phyloP scores from a whole-genome alignment of 2,113 vertebrate species.

The Lathamus discolor region DNA sequence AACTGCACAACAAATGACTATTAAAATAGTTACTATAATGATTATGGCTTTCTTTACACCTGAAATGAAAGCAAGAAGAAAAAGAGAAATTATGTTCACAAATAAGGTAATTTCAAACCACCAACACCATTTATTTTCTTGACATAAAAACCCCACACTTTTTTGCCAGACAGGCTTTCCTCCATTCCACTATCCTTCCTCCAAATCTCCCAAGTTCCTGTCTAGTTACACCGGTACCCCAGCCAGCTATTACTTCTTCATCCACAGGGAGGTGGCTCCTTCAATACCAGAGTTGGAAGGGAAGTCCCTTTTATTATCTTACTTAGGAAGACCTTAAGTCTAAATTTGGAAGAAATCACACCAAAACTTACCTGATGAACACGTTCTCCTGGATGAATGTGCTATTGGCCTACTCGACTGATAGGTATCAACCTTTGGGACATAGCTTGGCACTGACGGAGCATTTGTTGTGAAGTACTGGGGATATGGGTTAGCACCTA shows the following conservation, averaged over 20 bases:
- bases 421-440: constrained; percentile 26
- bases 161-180: neutral
- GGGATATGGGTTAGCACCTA: neutral
- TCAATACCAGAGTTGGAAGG: neutral
- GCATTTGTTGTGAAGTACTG: neutral
- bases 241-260: neutral
- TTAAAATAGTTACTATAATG: constrained; percentile 3
- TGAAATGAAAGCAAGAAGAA: constrained; percentile 16
- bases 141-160: neutral
- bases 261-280: neutral
- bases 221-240: neutral
- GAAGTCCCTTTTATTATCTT: neutral
- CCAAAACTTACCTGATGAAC: constrained; percentile 64
- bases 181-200: neutral
- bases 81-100: neutral
- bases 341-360: neutral
- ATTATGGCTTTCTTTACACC: constrained; percentile 42
- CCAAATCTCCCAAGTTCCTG: neutral
- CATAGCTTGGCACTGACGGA: constrained; percentile 57
- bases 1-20: neutral
- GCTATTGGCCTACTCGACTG: neutral
- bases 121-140: neutral
- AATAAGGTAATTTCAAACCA: neutral
- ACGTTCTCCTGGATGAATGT: neutral
- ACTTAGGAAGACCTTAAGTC: rapidly evolving